A percentile compares a stretch with the other conserved stretches of the same genome.
Conservation (phyloP, 2,888 invertebrate genomes). For the Eupithecia inturbata region DNA sequence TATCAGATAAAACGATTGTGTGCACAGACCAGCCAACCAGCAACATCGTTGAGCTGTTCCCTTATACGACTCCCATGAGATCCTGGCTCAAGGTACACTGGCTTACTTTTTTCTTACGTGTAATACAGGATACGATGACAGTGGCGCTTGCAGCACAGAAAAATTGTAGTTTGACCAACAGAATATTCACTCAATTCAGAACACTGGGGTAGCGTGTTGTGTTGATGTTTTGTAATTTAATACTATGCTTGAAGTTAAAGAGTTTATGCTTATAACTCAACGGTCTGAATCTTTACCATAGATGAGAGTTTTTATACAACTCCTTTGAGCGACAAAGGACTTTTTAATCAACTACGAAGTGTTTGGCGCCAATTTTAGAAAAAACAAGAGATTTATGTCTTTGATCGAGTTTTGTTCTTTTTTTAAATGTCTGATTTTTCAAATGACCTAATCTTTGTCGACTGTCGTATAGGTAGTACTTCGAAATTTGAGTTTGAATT, state of each 20-base stretch:
- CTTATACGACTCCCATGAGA: constrained; percentile 9
- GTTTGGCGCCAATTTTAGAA: not conserved
- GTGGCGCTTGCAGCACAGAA: constrained; percentile 29
- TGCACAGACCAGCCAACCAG: constrained; percentile 32
- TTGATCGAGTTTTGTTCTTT: not conserved
- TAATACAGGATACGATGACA: constrained; percentile 44
- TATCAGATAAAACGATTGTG: constrained; percentile 44
- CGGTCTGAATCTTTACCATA: too few relatives aligned
- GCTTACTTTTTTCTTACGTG: constrained; percentile 32
- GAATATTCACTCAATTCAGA: not conserved
- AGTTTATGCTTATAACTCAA: too few relatives aligned
- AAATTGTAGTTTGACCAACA: not conserved
- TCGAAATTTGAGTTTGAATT: not conserved
- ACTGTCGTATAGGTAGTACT: not conserved
- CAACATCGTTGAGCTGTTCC: constrained; percentile 27
- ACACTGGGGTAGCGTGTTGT: not conserved
- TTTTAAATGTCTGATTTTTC: not conserved
- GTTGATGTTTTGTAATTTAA: not conserved
- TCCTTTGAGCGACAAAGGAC: not conserved
- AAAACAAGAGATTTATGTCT: not conserved
- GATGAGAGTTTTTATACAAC: not conserved
- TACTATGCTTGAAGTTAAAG: not conserved
- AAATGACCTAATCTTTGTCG: not conserved
- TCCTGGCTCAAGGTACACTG: constrained; percentile 34
- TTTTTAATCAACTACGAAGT: not conserved